Base-by-base conservation (phyloP, 2,113 vertebrate species). In the Romanogobio albipinnatus region DNA sequence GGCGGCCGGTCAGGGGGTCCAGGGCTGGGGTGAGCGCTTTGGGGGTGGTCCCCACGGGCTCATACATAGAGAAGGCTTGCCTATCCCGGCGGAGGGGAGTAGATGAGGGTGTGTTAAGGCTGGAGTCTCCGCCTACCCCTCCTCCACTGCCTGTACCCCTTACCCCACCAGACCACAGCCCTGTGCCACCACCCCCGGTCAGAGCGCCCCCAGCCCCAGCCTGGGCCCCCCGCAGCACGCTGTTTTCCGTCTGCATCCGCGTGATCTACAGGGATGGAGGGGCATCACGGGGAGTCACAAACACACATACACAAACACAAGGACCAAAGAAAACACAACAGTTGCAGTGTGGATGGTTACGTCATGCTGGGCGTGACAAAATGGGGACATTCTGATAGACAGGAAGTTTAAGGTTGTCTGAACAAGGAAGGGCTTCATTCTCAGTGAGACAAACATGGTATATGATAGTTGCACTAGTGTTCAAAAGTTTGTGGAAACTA, bases 201-300 rank as follows among this genome's bases (percentile, higher is more conserved):
- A 92, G 83, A 90, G 91, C 88, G 19, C 88, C 90, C 94, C 89
- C 7, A 62, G 91, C 92, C 91, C 93, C 95, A 91, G 89, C 92
- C 91, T 94, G 94, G 90, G 93, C 90, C 89, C 94, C 93, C 88
- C 96, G 96, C 89, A 99, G 95, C 88, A 93, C 94, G 13, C 95
- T 91, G 94, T 99, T 99, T 93, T 99, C 98, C n/a, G 96, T 95
- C 95, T 99, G 98, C 91, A 98, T 95, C 94, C 98, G 97, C 82
- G 96, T 96, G 93, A 99, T 99, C 98, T 99, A 93, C 88, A 90
- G 91, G 89, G 84, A 88, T 36, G 84, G 86, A 29, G 22, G n/a
- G 90, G 83, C 84, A 73, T 85, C 76, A 77, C 77, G 70, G 29
- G 77, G 81, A 76, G 76, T 62, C 81, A 75, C 76, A 91, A 78